Base-by-base conservation (phyloP, 2,113 vertebrate genomes). In the Semnornis frantzii region DNA sequence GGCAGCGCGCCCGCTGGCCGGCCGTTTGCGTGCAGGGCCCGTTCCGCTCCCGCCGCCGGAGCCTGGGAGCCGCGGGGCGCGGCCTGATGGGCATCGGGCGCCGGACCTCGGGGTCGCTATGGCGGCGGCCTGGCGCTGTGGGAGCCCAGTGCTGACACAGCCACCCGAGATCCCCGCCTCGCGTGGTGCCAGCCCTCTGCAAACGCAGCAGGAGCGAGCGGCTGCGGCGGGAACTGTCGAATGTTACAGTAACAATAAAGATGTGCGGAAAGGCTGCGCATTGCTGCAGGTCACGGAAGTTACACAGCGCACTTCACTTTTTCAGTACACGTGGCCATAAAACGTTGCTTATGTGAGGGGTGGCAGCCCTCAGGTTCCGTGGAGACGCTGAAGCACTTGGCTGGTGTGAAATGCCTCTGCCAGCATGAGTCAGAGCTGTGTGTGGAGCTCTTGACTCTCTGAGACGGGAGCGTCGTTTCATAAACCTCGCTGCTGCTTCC, bases 151-250 rank as follows among this genome's bases (percentile, higher is more conserved):
- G 83, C 28, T 28, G 1, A 12, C 19, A 0, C 62, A 8, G 69
- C 25, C 82, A 0, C 12, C 24, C 10, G 27, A 1, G 48, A 2
- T 12, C 2, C 28, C 13, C 3, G 30, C 2, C 3, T 1, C 0
- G 1, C 42, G 30, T 1, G 62, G 4, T 21, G 60, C 1, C 42
- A 3, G 62, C 20, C 31, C 74, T 33, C 30, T 10, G 20, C 12
- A 1, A 17, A 1, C 16, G 5, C 25, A 5, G 60, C 2, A 14
- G 17, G 1, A 10, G 54, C 37, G 9, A 13, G 65, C 7, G 33
- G 78, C 44, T 6, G 55, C 1, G 31, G 4, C 23, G 10, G 31
- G 10, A 0, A 1, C 0, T 6, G 2, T 1, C 13, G 1, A 17
- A 1, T 19, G 30, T 9, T 25, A 30, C 16, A 30, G 28, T 33